phyloP scores from a whole-genome alignment of 2,113 vertebrate genomes.

The Sinocyclocheilus rhinocerous region DNA sequence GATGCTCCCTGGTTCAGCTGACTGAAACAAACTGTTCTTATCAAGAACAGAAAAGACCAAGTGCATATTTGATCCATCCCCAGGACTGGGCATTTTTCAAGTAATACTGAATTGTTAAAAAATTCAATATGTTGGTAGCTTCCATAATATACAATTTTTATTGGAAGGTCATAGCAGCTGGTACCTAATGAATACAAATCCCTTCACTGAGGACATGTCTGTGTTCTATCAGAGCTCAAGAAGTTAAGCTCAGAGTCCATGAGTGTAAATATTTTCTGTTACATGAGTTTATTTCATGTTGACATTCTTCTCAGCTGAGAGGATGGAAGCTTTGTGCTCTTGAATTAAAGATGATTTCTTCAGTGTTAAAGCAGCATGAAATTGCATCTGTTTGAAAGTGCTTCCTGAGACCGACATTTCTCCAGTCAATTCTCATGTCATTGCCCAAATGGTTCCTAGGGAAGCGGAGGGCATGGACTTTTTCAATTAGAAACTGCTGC shows the following conservation, averaged over 20 bases:
- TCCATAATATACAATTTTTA: background rate
- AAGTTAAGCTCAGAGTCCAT: conserved; percentile 50
- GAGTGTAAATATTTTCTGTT: conserved; percentile 46
- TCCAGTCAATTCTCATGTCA: conserved; percentile 56
- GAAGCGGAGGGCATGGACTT: conserved; percentile 48
- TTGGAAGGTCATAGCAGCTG: background rate
- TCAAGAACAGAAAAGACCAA: background rate
- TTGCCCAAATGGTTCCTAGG: conserved; percentile 55
- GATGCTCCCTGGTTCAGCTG: background rate
- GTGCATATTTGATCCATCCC: background rate
- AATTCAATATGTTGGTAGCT: background rate
- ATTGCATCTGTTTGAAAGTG: conserved; percentile 70
- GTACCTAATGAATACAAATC: background rate
- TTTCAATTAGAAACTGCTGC: conserved; percentile 55
- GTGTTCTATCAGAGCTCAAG: conserved; percentile 11
- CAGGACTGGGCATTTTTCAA: background rate
- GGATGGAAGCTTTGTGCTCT: conserved; percentile 56
- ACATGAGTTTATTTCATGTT: conserved; percentile 54
- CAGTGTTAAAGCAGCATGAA: conserved; percentile 72
- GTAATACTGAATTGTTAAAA: background rate
- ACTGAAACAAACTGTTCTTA: background rate
- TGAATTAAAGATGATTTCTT: conserved; percentile 68
- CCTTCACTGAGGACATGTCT: background rate
- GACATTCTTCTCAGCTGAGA: conserved; percentile 54
- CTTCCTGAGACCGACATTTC: conserved; percentile 58